Percentiles rank a stretch among this genome's conserved stretches.
Evolutionary conservation across 1,140 invertebrate genomes (phyloP).

Genomic region (Pogonomyrmex californicus): DNA sequence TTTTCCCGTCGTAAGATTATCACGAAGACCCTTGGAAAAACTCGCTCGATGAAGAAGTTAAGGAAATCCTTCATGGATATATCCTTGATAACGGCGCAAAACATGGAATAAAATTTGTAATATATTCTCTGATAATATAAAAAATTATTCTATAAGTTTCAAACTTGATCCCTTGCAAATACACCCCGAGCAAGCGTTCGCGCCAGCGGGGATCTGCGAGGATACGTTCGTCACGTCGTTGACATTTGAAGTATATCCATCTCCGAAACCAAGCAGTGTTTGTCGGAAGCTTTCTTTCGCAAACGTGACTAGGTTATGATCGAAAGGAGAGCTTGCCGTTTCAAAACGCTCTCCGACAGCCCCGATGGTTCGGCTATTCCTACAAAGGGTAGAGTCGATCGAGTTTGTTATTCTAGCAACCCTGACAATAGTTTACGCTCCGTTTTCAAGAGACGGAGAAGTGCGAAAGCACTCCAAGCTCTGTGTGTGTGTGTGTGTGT

Average conservation of each 20-base stretch:
- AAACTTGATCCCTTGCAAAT: constrained; percentile 68
- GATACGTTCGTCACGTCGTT: constrained; percentile 73
- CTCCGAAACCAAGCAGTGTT: constrained; percentile 60
- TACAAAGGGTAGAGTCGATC: constrained; percentile 65
- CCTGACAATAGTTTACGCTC: constrained; percentile 30
- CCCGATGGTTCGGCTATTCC: constrained; percentile 53
- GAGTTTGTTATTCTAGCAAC: constrained; percentile 74
- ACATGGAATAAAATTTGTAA: constrained; percentile 2
- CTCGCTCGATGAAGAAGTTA: constrained; percentile 15
- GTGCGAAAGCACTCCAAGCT: constrained; percentile 64
- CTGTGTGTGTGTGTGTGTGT: not conserved
- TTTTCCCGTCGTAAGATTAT: constrained; percentile 3
- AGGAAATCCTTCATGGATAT: not conserved
- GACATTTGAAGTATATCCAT: constrained; percentile 69
- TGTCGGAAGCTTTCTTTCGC: constrained; percentile 73
- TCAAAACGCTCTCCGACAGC: constrained; percentile 45
- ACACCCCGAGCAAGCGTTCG: constrained; percentile 29
- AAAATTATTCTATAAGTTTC: constrained; percentile 61
- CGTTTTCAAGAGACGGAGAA: constrained; percentile 7
- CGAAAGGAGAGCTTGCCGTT: constrained; percentile 48
- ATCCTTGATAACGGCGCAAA: not conserved
- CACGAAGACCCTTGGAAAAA: not conserved
- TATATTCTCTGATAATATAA: not conserved
- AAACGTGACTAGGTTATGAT: constrained; percentile 77
- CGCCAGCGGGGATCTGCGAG: constrained; percentile 32